phyloP scores from a whole-genome alignment of 2,888 invertebrate genomes.

The Drosophila prostipennis region DNA sequence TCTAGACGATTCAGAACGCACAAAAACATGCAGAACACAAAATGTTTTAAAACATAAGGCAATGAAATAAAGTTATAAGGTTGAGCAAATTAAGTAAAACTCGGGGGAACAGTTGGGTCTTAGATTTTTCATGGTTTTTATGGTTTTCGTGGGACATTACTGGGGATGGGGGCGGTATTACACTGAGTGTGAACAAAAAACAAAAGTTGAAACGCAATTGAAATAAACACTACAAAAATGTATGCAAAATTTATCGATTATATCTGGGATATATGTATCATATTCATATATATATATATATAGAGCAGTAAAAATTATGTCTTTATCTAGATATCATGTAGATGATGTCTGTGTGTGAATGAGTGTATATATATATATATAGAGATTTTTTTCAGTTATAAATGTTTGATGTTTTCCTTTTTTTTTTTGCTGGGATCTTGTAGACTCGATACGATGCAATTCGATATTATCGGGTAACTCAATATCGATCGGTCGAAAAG shows the following conservation, averaged over 20 bases:
- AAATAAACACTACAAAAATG: slow-evolving; percentile 74
- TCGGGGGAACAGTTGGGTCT: slow-evolving; percentile 11
- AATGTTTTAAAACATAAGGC: slow-evolving; percentile 32
- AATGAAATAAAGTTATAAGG: slow-evolving; percentile 19
- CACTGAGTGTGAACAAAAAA: slow-evolving; percentile 49
- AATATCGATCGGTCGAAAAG: slow-evolving; percentile 2
- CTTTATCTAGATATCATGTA: slow-evolving; percentile 47
- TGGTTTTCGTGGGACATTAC: slow-evolving; percentile 15
- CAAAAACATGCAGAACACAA: slow-evolving; percentile 69
- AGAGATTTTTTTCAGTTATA: slow-evolving; percentile 25
- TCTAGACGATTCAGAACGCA: slow-evolving; percentile 47
- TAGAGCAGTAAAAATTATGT: slow-evolving; percentile 56
- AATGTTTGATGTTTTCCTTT: slow-evolving; percentile 18
- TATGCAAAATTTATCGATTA: slow-evolving; percentile 59
- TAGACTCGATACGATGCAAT: slow-evolving; percentile 28
- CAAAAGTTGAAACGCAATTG: slow-evolving; percentile 45
- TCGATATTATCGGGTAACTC: slow-evolving; percentile 9
- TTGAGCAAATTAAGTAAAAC: slow-evolving; percentile 21
- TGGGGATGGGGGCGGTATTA: slow-evolving; percentile 14
- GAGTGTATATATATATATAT: slow-evolving; percentile 16
- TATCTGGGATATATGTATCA: slow-evolving; percentile 41
- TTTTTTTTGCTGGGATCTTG: slow-evolving; percentile 31
- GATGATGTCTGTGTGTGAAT: slow-evolving; percentile 33
- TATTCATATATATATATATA: slow-evolving; percentile 39
- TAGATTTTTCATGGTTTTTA: slow-evolving; percentile 1